phyloP scores from a whole-genome alignment of 2,888 invertebrate genomes.

The Harpagoxenus sublaevis region DNA sequence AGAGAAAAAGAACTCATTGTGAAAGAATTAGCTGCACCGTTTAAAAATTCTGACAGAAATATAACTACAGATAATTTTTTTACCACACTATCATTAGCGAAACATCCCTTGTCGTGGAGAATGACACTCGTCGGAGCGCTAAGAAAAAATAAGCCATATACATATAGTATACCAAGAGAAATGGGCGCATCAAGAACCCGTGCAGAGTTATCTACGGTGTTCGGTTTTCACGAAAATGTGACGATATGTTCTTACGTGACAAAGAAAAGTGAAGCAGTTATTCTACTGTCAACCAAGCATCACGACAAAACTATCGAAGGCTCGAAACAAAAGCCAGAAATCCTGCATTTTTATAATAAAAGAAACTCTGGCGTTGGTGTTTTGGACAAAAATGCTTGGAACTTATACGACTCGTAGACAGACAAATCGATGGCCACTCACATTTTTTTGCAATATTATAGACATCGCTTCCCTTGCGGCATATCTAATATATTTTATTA shows the following conservation, averaged over 20 bases:
- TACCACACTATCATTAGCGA: constrained; percentile 70
- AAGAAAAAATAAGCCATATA: constrained; percentile 67
- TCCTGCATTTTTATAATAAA: no score
- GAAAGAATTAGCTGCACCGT: constrained; percentile 70
- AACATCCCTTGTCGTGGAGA: constrained; percentile 68
- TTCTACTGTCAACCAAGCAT: constrained; percentile 64
- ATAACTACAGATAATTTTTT: constrained; percentile 75
- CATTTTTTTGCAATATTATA: no score
- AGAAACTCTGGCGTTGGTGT: no score
- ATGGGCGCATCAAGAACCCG: constrained; percentile 48
- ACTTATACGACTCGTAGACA: no score
- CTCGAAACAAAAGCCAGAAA: no score
- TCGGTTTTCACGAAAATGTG: constrained; percentile 72
- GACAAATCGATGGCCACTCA: no score
- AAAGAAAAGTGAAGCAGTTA: constrained; percentile 72
- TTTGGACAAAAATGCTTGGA: no score
- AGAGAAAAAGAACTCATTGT: constrained; percentile 64
- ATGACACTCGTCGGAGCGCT: constrained; percentile 69
- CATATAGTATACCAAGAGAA: constrained; percentile 65
- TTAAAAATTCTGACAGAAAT: constrained; percentile 65
- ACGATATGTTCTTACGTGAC: constrained; percentile 71
- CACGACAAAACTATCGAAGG: neutral
- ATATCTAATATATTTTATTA: no score
- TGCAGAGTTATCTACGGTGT: constrained; percentile 51
- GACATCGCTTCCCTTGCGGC: no score